Conservation (phyloP, 2,888 invertebrate genomes). For the Eupithecia insigniata region DNA sequence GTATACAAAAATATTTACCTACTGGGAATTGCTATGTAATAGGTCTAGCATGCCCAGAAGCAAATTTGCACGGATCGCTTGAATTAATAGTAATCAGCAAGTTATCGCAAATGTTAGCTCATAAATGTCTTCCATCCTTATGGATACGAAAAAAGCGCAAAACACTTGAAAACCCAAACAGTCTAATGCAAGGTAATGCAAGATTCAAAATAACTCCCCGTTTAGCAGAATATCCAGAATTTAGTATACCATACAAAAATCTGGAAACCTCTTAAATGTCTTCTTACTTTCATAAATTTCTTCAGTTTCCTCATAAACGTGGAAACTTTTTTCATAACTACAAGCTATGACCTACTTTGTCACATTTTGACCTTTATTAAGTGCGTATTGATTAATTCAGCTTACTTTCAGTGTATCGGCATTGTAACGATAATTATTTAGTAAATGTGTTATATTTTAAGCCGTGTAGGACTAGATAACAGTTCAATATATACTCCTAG, state of each 20-base stretch:
- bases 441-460: not conserved
- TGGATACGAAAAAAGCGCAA: not conserved
- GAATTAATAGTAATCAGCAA: not conserved
- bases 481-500: too few relatives aligned
- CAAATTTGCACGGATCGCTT: not conserved
- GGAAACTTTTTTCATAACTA: conserved; percentile 30
- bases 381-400: conserved; percentile 9
- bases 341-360: conserved; percentile 25
- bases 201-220: not conserved
- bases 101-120: not conserved
- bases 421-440: not conserved
- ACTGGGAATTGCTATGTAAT: not conserved
- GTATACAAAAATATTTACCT: not conserved
- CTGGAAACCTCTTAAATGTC: not conserved
- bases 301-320: conserved; percentile 20
- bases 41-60: not conserved
- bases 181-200: not conserved
- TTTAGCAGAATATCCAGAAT: too few relatives aligned
- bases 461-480: too few relatives aligned
- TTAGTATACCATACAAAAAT: not conserved
- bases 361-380: conserved; percentile 15
- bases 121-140: not conserved
- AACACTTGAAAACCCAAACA: not conserved
- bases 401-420: conserved; percentile 1
- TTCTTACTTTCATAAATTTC: not conserved